Conservation (phyloP, 2,113 vertebrate species). For the Cyanoliseus patagonus region DNA sequence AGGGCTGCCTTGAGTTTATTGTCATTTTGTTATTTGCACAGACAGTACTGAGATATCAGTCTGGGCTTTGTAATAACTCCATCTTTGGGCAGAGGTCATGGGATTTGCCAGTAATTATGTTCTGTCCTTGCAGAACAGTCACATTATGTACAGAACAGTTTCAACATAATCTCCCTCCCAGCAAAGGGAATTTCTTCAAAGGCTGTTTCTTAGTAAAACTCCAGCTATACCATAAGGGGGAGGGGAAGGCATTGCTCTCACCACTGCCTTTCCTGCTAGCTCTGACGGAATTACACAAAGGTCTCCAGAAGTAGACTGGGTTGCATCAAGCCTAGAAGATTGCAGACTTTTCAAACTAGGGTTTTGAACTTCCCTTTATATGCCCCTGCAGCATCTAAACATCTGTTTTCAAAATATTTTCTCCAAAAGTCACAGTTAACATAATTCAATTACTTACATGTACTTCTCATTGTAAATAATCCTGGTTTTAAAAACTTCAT, state of each 20-base stretch:
- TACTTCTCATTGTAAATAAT: not conserved
- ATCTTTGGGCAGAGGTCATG: not conserved
- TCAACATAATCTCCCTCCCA: not conserved
- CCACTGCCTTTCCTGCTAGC: not conserved
- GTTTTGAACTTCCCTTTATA: not conserved
- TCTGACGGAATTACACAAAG: not conserved
- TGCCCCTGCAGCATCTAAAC: not conserved
- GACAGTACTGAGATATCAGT: not conserved
- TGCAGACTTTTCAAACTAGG: not conserved
- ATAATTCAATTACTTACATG: not conserved
- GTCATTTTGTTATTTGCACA: not conserved
- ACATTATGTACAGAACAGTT: not conserved
- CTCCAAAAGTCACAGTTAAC: not conserved
- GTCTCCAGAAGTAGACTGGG: not conserved
- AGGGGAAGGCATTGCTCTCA: not conserved
- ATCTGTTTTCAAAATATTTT: not conserved
- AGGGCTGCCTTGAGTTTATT: not conserved
- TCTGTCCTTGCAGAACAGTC: not conserved
- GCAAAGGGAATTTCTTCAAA: not conserved
- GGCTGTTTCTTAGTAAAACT: not conserved
- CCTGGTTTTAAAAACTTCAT: not conserved
- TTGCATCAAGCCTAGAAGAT: not conserved
- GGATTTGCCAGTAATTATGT: not conserved
- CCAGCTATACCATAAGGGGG: not conserved
- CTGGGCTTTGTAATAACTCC: not conserved